Conservation (phyloP, 2,888 invertebrate species). For the Leptinotarsa peninsularis region DNA sequence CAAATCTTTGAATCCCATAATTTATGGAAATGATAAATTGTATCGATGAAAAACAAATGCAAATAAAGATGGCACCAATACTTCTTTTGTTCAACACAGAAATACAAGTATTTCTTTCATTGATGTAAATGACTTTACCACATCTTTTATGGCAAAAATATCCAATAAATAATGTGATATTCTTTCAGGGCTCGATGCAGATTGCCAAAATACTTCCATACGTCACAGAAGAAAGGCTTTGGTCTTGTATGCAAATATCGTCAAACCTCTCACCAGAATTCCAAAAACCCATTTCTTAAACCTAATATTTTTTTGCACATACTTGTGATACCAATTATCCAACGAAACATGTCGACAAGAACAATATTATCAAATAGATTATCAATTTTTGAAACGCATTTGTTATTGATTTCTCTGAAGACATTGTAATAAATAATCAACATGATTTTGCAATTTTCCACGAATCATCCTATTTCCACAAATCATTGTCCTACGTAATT, state of each 20-base stretch:
- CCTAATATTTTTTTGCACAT: not conserved
- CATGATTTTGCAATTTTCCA: too few relatives aligned
- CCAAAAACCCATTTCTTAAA: constrained; percentile 60
- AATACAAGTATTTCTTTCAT: too few relatives aligned
- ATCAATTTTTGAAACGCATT: not conserved
- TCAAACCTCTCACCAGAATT: constrained; percentile 59
- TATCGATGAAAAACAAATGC: too few relatives aligned
- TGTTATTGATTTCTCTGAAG: not conserved
- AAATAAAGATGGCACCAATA: too few relatives aligned
- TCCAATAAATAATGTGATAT: not conserved
- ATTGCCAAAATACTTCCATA: constrained; percentile 66
- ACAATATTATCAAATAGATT: constrained; percentile 27
- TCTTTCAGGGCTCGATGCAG: constrained; percentile 66
- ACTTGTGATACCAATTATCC: constrained; percentile 39
- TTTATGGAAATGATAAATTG: too few relatives aligned
- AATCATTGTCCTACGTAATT: too few relatives aligned
- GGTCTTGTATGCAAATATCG: constrained; percentile 63
- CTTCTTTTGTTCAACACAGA: too few relatives aligned
- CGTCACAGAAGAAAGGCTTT: constrained; percentile 60
- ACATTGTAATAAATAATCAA: not conserved
- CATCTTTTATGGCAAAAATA: too few relatives aligned
- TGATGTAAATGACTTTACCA: too few relatives aligned
- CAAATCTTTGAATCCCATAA: too few relatives aligned
- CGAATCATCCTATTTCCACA: too few relatives aligned
- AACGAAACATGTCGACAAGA: constrained; percentile 34